phyloP scores from a whole-genome alignment of 2,888 invertebrate genomes.

The Plebejus melissa region DNA sequence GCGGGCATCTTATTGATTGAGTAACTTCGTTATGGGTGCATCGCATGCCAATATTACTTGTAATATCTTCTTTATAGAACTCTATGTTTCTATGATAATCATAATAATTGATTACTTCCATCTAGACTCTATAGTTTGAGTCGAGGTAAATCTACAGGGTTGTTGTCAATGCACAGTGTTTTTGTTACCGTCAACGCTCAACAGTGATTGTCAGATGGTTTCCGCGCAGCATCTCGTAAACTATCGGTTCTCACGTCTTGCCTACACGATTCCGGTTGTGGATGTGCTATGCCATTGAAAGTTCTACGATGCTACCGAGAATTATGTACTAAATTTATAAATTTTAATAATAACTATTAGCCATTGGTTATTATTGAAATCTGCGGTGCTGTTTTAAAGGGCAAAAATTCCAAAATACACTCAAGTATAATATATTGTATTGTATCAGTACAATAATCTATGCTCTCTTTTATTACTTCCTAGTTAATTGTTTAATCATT shows the following conservation, averaged over 20 bases:
- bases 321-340: neutral
- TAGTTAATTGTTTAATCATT: neutral
- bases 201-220: neutral
- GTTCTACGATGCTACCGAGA: neutral
- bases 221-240: neutral
- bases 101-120: neutral
- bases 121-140: neutral
- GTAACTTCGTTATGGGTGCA: neutral
- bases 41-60: no score
- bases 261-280: slow-evolving; percentile 6
- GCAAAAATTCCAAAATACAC: no score
- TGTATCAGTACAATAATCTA: neutral
- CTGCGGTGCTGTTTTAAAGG: no score
- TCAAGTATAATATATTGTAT: no score
- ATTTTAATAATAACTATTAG: no score
- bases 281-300: slow-evolving; percentile 3
- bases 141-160: neutral
- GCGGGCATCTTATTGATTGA: neutral
- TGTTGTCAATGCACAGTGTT: neutral
- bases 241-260: slow-evolving; percentile 13
- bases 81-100: neutral
- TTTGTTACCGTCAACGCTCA: neutral
- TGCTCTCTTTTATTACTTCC: neutral
- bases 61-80: no score
- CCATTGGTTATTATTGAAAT: no score